Base-by-base conservation (phyloP, 2,888 invertebrate genomes). In the Cryptosula pallasiana region DNA sequence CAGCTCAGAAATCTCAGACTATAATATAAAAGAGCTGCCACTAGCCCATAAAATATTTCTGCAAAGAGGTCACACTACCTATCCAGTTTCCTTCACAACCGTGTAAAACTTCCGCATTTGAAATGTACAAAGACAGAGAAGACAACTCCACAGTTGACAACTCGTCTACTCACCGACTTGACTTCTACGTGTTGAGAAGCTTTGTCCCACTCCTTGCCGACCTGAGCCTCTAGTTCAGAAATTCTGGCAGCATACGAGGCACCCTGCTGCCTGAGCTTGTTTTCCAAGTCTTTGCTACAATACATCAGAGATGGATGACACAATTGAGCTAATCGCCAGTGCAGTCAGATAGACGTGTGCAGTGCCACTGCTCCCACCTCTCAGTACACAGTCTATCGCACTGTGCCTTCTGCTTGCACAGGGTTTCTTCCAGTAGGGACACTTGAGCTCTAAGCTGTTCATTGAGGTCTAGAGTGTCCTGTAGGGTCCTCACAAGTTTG, bases 371-470 rank as follows among this genome's bases (percentile, higher is more conserved):
- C n/a, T n/a, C 45, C 20, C 9, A 63, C 63, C 63, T 29, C 32
- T 63, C 13, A 32, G 34, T 13, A 2, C 13, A 13, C 25, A 63
- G 63, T 32, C 32, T 63, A n/a, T 63, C 32, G 32, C 32, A 32
- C 27, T 63, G 29, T 32, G 34, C 32, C 34, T 32, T 63, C 32
- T 63, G 63, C 63, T 63, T 63, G 32, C 63, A 63, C 20, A 63
- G 63, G 13, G 63, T 63, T 34, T 63, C 63, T n/a, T 63, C 63
- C 9, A 63, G 63, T 27, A 63, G n/a, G 2, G 63, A 27, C 9
- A 63, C 63, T 34, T 63, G 63, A 63, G 63, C 63, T 63, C 63
- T 63, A 2, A 63, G 63, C 32, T 63, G 63, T 32, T 63, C 63
- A 63, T 63, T 63, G 27, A 63, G 63, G 5, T 63, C 63, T 32